Base-by-base conservation (phyloP, 2,888 invertebrate species). In the Epicampocera succincta region DNA sequence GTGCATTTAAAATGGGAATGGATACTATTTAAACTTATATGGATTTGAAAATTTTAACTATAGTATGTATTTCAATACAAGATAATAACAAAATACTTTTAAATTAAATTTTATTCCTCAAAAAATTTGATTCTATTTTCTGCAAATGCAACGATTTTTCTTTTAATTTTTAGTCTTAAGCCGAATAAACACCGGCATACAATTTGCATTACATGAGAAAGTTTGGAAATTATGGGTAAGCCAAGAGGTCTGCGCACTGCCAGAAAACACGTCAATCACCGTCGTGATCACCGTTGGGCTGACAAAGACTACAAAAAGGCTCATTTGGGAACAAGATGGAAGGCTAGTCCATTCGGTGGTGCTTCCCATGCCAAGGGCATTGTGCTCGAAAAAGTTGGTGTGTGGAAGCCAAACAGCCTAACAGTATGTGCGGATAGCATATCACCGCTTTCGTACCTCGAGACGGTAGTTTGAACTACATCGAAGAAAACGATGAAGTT, bases 401-500 rank as follows among this genome's bases (percentile, higher is more conserved):
- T 89, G n/a, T n/a, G n/a, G 99, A 99, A 94, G 99, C 99, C 87
- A 99, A 99, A 92, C 99, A 99, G 94, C 99, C 99, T 25, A 99
- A 99, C n/a, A n/a, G n/a, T n/a, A 93, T 99, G 99, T 90, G 99
- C 99, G 87, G 99, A 99, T 93, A 99, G 99, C 90, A 99, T 99
- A 75, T 93, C 99, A 90, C 99, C 99, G 52, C 99, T 99, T 92
- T 93, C 99, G 73, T n/a, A n/a, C n/a, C 99, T 78, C 95, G 98
- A 86, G 99, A 99, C 90, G 99, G 99, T 95, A 99, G 99, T 92
- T 93, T 99, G 84, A 99, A 99, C n/a, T n/a, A n/a, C n/a, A 99
- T 99, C 92, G 99, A 99, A 93, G 99, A 99, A 93, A 99, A 99
- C 92, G 99, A 99, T 88, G 99, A 99, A 93, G 99, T 99, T 84